Conservation (phyloP, 2,888 invertebrate species). For the Mycalesis mineus region DNA sequence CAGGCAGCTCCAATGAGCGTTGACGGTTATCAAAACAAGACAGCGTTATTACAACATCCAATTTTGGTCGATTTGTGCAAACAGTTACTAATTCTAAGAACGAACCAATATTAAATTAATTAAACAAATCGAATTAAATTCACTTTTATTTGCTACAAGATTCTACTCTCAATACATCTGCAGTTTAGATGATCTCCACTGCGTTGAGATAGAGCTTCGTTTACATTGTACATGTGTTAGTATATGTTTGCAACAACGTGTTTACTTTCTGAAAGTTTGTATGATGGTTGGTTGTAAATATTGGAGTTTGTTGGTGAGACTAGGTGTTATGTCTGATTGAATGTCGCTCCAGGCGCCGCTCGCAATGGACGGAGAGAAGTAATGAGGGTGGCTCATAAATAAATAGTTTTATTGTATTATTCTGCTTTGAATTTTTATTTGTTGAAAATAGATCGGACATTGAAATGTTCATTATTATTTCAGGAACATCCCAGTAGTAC, state of each 20-base stretch:
- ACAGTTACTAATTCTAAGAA: background rate
- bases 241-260: background rate
- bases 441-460: too few species aligned
- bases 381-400: background rate
- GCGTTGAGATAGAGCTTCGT: background rate
- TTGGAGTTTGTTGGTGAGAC: background rate
- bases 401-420: background rate
- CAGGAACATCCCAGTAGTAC: too few species aligned
- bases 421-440: too few species aligned
- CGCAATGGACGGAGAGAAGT: background rate
- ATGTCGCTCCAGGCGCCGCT: too few species aligned
- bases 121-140: background rate
- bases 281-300: background rate
- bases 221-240: background rate
- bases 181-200: background rate
- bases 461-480: too few species aligned
- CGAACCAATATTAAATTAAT: background rate
- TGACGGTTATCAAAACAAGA: too few species aligned
- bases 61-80: background rate
- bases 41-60: too few species aligned
- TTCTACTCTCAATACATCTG: too few species aligned
- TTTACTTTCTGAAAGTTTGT: constrained; percentile 1
- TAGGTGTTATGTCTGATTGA: constrained; percentile 5
- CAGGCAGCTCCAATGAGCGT: too few species aligned
- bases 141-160: background rate